These are phyloP conservation scores for Grantiella picta DNA, from an alignment of 2,113 vertebrate genomes.

Conservation along the genomic window DNA sequence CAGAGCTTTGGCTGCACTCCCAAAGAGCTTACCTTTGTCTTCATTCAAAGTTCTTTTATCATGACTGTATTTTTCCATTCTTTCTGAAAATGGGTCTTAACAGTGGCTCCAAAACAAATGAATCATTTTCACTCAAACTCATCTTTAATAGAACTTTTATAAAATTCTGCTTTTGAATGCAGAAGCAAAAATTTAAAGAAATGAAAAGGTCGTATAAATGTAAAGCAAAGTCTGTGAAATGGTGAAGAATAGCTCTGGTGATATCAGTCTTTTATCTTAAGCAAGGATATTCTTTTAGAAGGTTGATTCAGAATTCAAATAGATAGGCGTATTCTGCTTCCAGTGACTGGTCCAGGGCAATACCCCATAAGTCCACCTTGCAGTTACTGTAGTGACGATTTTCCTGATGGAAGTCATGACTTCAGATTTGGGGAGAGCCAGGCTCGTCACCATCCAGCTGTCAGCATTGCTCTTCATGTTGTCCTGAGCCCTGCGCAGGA, in stretches of 20 bases:
- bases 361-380: neutral
- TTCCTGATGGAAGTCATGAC: neutral
- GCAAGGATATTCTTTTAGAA: neutral
- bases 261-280: neutral
- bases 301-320: neutral
- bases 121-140: neutral
- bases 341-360: neutral
- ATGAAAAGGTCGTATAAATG: neutral
- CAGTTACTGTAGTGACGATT: neutral
- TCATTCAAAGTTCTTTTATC: neutral
- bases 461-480: neutral
- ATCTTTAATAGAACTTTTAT: neutral
- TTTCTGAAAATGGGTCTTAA: neutral
- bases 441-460: neutral
- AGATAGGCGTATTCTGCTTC: neutral
- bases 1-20: neutral
- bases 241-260: neutral
- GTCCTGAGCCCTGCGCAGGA: neutral
- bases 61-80: neutral
- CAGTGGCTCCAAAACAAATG: neutral
- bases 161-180: neutral
- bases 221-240: neutral
- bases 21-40: neutral
- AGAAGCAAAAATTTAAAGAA: neutral
- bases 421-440: neutral